phyloP scores from a whole-genome alignment of 1,140 invertebrate genomes.

The Helicorthomorpha holstii region DNA sequence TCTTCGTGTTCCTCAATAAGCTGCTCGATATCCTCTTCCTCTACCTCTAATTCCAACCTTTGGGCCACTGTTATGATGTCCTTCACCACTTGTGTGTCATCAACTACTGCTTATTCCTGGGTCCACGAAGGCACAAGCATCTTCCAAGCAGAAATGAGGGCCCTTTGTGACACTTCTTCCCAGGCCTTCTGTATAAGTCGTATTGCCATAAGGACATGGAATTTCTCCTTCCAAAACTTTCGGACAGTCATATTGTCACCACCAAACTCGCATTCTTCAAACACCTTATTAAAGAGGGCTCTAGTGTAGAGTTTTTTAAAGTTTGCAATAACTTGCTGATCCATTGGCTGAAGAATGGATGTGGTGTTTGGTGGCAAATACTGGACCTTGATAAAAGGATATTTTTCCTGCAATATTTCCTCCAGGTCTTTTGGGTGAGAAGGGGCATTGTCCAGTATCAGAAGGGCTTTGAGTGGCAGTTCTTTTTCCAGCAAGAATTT shows the following conservation, averaged over 20 bases:
- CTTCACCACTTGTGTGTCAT: slow-evolving; percentile 14
- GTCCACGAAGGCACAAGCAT: slow-evolving; percentile 15
- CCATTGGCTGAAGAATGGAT: slow-evolving; percentile 13
- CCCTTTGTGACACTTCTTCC: slow-evolving; percentile 10
- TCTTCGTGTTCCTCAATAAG: slow-evolving; percentile 16
- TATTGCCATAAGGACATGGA: slow-evolving; percentile 12
- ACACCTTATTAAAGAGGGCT: slow-evolving; percentile 9
- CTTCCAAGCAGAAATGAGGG: slow-evolving; percentile 18
- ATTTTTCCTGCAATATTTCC: slow-evolving; percentile 8
- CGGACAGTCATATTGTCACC: slow-evolving; percentile 10
- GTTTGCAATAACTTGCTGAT: slow-evolving; percentile 12
- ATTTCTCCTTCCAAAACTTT: slow-evolving; percentile 15
- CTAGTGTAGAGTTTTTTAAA: slow-evolving; percentile 16
- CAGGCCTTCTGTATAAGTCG: slow-evolving; percentile 16
- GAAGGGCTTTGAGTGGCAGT: slow-evolving; percentile 13
- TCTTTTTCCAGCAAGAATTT: slow-evolving; percentile 12
- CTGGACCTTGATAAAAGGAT: slow-evolving; percentile 12
- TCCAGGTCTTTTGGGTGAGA: slow-evolving; percentile 7
- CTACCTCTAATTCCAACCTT: slow-evolving; percentile 16
- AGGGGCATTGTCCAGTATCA: slow-evolving; percentile 14
- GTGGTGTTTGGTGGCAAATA: slow-evolving; percentile 12
- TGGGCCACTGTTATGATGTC: slow-evolving; percentile 20
- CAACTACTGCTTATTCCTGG: slow-evolving; percentile 13
- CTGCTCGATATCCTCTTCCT: slow-evolving; percentile 16
- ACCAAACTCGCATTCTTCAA: slow-evolving; percentile 11